phyloP scores from a whole-genome alignment of 1,140 invertebrate species.

The Mercenaria mercenaria region DNA sequence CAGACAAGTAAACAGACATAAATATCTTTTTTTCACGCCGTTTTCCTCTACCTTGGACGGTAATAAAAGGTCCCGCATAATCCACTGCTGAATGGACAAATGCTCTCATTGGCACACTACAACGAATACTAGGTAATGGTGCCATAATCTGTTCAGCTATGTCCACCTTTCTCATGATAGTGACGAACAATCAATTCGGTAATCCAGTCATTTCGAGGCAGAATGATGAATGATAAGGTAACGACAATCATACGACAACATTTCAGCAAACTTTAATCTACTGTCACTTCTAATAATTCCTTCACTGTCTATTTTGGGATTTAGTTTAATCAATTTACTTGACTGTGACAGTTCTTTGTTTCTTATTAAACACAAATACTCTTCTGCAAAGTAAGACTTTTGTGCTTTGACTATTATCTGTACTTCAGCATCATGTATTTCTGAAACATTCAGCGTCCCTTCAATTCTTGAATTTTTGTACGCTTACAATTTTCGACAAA shows the following conservation, averaged over 20 bases:
- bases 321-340: constrained; percentile 10
- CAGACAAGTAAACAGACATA: constrained; percentile 60
- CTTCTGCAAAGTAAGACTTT: not conserved
- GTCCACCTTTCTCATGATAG: constrained; percentile 8
- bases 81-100: constrained; percentile 38
- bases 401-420: constrained; percentile 1
- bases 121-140: not conserved
- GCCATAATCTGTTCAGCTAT: constrained; percentile 52
- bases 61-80: constrained; percentile 56
- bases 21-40: constrained; percentile 44
- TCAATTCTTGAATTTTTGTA: not conserved
- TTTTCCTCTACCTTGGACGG: constrained; percentile 30
- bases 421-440: constrained; percentile 7
- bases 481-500: constrained; percentile 37
- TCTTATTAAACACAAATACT: not conserved
- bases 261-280: constrained; percentile 18
- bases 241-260: not conserved
- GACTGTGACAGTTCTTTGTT: not conserved
- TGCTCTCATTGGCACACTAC: not conserved
- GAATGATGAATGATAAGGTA: not conserved
- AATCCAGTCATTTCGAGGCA: not conserved
- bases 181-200: not conserved
- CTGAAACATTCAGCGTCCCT: not conserved
- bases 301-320: not conserved
- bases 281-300: not conserved